A percentile compares a stretch with the other conserved stretches of the same genome.
These are phyloP conservation scores for Vultur gryphus DNA, from an alignment of 2,797 vertebrate genomes.

Conservation along the genomic window DNA sequence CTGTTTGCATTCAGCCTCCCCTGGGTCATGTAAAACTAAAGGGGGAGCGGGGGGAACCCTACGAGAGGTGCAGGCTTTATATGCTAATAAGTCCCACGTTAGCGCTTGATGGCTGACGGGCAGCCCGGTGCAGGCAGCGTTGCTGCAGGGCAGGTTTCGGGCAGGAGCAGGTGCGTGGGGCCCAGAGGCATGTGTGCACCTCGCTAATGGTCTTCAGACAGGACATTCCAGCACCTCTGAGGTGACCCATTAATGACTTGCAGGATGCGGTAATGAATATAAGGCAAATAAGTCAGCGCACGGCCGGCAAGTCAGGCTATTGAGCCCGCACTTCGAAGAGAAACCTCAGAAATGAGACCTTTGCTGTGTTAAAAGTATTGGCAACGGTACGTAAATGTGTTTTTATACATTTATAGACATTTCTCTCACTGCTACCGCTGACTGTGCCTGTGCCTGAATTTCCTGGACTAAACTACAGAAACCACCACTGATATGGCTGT, in stretches of 20 bases:
- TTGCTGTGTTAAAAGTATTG: not conserved
- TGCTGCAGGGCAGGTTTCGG: not conserved
- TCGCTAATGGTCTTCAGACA: not conserved
- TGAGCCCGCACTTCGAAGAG: not conserved
- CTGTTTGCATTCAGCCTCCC: not conserved
- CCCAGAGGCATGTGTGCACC: not conserved
- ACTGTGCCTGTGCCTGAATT: not conserved
- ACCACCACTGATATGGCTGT: accelerated
- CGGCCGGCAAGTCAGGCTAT: accelerated
- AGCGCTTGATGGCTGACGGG: not conserved
- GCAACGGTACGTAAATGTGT: not conserved
- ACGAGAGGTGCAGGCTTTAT: not conserved
- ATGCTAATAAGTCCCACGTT: not conserved
- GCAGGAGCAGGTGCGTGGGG: not conserved
- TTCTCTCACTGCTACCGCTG: not conserved
- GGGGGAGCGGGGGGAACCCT: not conserved
- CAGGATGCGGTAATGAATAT: not conserved
- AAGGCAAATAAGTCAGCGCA: not conserved
- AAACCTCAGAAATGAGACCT: not conserved
- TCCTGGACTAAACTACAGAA: not conserved
- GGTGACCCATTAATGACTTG: not conserved
- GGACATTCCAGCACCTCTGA: not conserved
- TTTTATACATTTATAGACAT: not conserved
- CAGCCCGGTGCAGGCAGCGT: not conserved
- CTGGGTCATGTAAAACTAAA: not conserved